phyloP scores from a whole-genome alignment of 2,888 invertebrate genomes.

The Scelioninae gen. 2 region DNA sequence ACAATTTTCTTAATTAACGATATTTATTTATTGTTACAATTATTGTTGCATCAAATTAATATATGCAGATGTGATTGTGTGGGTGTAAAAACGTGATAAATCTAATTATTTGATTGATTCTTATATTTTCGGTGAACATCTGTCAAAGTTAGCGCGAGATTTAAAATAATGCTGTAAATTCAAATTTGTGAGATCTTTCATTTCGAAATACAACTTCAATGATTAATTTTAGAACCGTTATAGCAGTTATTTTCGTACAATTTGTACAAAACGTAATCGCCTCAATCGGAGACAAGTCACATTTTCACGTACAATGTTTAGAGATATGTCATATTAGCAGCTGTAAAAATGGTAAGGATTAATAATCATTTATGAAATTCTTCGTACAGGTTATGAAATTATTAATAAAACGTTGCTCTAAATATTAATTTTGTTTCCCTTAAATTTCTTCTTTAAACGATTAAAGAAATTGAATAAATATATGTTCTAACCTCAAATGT shows the following conservation, averaged over 20 bases:
- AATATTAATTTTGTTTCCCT: too few relatives aligned
- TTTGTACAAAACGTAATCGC: conserved; percentile 41
- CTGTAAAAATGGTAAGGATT: conserved; percentile 78
- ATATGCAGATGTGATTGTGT: too few relatives aligned
- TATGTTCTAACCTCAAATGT: too few relatives aligned
- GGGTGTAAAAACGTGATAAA: too few relatives aligned
- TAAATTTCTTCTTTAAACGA: too few relatives aligned
- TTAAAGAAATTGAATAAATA: too few relatives aligned
- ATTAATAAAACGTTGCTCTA: background rate
- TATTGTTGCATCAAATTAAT: too few relatives aligned
- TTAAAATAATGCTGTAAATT: conserved; percentile 23
- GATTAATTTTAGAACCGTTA: conserved; percentile 5
- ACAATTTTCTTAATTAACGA: too few relatives aligned
- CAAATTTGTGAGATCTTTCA: background rate
- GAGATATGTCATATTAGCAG: conserved; percentile 75
- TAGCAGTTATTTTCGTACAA: conserved; percentile 11
- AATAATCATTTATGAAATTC: too few relatives aligned
- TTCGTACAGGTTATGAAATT: too few relatives aligned
- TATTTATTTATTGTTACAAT: too few relatives aligned
- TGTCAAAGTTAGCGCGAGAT: conserved; percentile 23
- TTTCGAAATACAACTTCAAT: conserved; percentile 15
- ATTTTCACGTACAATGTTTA: conserved; percentile 78
- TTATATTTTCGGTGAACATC: background rate
- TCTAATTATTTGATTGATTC: too few relatives aligned
- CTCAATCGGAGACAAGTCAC: conserved; percentile 78